A percentile compares a stretch with the other conserved stretches of the same genome.
phyloP scores from a whole-genome alignment of 2,797 vertebrate genomes.

The Parauchenoglanis punctatus region DNA sequence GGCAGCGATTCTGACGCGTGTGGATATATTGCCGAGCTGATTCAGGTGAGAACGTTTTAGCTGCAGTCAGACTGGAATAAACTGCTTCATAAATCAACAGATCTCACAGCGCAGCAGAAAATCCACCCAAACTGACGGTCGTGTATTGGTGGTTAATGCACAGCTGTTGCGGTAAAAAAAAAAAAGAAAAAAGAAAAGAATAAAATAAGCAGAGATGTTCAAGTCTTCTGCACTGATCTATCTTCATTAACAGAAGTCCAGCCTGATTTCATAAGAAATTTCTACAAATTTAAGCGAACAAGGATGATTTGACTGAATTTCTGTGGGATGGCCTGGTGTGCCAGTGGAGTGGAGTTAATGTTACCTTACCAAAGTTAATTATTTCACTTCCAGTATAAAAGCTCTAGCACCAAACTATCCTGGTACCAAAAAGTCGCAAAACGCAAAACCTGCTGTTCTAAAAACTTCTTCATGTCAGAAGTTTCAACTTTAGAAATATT shows the following conservation, averaged over 20 bases:
- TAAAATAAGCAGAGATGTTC: background rate
- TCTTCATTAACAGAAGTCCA: background rate
- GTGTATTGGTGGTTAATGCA: slow-evolving; percentile 3
- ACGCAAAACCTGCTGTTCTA: background rate
- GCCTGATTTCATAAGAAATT: background rate
- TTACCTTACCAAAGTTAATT: background rate
- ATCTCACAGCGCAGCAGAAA: slow-evolving; percentile 40
- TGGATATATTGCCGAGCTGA: slow-evolving; percentile 53
- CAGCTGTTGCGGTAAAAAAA: slow-evolving; percentile 41
- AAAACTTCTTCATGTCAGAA: too few species aligned
- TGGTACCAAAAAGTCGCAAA: background rate
- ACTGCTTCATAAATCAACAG: slow-evolving; percentile 52
- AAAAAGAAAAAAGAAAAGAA: background rate
- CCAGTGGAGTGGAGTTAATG: background rate
- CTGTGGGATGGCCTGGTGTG: background rate
- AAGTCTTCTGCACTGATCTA: background rate
- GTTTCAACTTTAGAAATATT: background rate
- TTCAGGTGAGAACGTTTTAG: slow-evolving; percentile 58
- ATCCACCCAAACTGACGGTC: background rate
- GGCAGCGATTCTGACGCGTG: slow-evolving; percentile 46
- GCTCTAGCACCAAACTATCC: background rate
- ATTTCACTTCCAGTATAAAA: background rate
- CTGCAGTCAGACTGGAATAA: slow-evolving; percentile 41
- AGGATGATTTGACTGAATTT: background rate
- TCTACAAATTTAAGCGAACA: background rate